A percentile compares a stretch with the other conserved stretches of the same genome.
These are phyloP conservation scores for Malacoctenus gilli DNA, from an alignment of 2,797 vertebrate species.

Conservation along the genomic window DNA sequence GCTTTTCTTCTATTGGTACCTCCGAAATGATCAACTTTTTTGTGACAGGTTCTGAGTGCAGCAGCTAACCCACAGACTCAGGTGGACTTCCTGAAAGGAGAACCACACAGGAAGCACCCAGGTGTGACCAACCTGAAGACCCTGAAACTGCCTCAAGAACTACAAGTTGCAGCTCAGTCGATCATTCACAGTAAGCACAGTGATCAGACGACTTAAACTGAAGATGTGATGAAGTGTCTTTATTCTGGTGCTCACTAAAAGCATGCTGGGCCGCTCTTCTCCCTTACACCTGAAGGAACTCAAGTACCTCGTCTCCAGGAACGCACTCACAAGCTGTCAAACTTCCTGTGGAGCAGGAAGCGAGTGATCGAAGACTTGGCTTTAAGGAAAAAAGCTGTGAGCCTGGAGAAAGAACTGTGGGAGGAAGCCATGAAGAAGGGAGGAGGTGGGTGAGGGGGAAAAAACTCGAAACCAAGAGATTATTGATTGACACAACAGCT, in stretches of 20 bases:
- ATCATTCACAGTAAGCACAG: conserved; percentile 69
- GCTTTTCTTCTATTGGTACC: background rate
- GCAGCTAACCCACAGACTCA: conserved; percentile 66
- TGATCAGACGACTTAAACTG: too few relatives aligned
- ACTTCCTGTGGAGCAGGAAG: conserved; percentile 89
- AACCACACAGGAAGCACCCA: conserved; percentile 83
- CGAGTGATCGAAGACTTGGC: conserved; percentile 74
- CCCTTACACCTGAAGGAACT: conserved; percentile 69
- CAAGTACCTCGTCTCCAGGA: conserved; percentile 68
- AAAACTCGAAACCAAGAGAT: too few relatives aligned
- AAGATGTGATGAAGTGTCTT: too few relatives aligned
- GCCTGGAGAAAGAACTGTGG: conserved; percentile 77
- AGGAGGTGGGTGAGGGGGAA: conserved; percentile 43
- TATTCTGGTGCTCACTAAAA: too few relatives aligned
- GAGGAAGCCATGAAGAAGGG: conserved; percentile 54
- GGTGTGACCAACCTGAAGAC: conserved; percentile 83
- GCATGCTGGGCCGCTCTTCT: background rate
- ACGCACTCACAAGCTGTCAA: conserved; percentile 70
- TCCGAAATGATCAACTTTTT: too few relatives aligned
- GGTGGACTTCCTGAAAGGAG: conserved; percentile 79
- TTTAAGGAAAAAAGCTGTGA: conserved; percentile 76
- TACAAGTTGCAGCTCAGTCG: conserved; percentile 74
- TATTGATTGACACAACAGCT: too few relatives aligned
- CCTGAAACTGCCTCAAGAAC: conserved; percentile 76
- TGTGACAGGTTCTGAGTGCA: conserved; percentile 71